Conservation (phyloP, 2,797 vertebrate genomes). For the Oreonectes daqikongensis region DNA sequence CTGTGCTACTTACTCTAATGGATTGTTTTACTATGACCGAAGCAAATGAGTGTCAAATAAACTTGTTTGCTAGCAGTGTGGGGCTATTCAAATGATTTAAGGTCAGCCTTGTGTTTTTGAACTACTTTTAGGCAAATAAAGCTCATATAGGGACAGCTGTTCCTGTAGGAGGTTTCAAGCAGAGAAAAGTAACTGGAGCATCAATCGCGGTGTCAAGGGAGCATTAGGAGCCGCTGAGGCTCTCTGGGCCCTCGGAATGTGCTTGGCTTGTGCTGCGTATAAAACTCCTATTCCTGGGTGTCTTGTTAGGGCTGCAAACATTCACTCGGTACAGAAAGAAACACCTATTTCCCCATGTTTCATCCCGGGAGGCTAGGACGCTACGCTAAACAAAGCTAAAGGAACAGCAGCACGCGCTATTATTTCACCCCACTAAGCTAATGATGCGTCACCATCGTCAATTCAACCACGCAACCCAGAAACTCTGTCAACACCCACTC, state of each 20-base stretch:
- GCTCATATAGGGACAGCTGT: conserved; percentile 32
- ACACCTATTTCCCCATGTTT: conserved; percentile 53
- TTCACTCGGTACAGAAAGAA: conserved; percentile 50
- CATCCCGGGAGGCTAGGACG: conserved; percentile 46
- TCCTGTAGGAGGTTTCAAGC: conserved; percentile 21
- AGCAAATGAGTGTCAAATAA: conserved; percentile 36
- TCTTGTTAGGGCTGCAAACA: conserved; percentile 64
- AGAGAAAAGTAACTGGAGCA: conserved; percentile 48
- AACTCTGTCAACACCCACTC: conserved; percentile 44
- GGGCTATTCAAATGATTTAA: conserved; percentile 51
- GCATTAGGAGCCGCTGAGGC: conserved; percentile 29
- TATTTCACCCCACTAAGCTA: conserved; percentile 52
- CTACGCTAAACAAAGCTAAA: conserved; percentile 50
- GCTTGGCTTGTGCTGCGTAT: conserved; percentile 53
- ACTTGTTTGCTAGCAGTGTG: conserved; percentile 28
- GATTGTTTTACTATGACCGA: conserved; percentile 15
- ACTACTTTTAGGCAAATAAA: conserved; percentile 55
- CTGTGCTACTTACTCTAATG: background rate
- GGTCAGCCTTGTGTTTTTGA: conserved; percentile 42
- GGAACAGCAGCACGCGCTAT: conserved; percentile 31
- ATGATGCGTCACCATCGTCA: conserved; percentile 42
- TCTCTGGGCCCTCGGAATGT: conserved; percentile 50
- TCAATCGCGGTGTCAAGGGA: conserved; percentile 47
- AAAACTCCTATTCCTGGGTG: conserved; percentile 60
- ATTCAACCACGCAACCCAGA: conserved; percentile 37